Percentiles rank a stretch among this genome's conserved stretches.
Evolutionary conservation across 2,113 vertebrate genomes (phyloP).

Genomic region (Eubucco bourcierii): DNA sequence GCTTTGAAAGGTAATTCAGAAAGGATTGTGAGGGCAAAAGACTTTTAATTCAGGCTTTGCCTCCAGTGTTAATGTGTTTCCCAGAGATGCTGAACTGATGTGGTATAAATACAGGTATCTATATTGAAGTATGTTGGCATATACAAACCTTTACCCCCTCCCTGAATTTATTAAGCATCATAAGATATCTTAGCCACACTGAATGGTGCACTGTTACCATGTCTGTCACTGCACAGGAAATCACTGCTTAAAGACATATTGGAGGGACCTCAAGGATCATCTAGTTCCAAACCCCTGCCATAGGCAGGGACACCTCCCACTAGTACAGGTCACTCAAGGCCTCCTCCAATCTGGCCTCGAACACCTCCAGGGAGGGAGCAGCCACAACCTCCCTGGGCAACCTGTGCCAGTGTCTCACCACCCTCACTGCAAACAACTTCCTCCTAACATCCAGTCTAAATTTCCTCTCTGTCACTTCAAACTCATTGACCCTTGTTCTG

Average conservation of each 20-base stretch:
- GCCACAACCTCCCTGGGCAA: no score
- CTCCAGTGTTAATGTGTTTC: not conserved
- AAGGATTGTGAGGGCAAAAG: not conserved
- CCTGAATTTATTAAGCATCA: not conserved
- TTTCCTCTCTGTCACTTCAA: no score
- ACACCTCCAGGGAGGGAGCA: no score
- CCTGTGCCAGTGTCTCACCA: no score
- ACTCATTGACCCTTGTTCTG: no score
- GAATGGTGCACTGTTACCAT: not conserved
- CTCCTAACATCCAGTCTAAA: no score
- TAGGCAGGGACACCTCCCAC: no score
- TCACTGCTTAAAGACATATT: not conserved
- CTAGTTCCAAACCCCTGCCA: no score
- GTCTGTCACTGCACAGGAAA: not conserved
- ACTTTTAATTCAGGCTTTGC: not conserved
- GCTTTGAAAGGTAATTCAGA: conserved; percentile 5
- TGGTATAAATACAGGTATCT: not conserved
- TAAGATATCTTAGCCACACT: not conserved
- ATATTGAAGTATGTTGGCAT: not conserved
- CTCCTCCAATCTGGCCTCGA: no score
- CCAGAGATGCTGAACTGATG: not conserved
- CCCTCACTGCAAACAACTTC: no score
- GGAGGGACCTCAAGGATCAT: no score
- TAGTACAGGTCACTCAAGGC: no score
- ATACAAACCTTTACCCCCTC: not conserved